phyloP scores from a whole-genome alignment of 2,113 vertebrate species.

The Dromaius novaehollandiae region DNA sequence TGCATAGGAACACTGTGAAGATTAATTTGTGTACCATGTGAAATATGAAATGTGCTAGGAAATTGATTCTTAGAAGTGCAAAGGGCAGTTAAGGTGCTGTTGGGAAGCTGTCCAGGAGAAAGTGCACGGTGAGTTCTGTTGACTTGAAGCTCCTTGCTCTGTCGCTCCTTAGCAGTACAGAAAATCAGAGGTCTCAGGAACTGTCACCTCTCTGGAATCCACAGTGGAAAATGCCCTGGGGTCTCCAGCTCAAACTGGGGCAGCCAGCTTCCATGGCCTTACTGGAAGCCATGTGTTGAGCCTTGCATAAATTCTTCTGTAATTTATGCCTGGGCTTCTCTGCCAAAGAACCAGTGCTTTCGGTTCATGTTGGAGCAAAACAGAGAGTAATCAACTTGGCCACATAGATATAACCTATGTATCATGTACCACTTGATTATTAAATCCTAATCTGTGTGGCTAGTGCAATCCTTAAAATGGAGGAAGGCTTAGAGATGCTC shows the following conservation, averaged over 20 bases:
- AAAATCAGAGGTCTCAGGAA: not conserved
- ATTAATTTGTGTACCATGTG: not conserved
- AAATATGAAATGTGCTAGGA: not conserved
- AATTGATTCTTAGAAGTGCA: not conserved
- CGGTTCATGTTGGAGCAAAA: not conserved
- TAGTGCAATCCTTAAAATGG: not conserved
- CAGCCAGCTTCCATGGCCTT: not conserved
- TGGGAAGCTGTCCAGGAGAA: not conserved
- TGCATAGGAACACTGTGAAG: not conserved
- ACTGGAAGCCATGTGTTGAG: not conserved
- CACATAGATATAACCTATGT: not conserved
- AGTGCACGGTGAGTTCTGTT: not conserved
- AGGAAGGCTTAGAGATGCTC: not conserved
- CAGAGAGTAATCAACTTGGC: not conserved
- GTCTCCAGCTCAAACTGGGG: not conserved
- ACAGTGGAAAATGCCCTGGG: not conserved
- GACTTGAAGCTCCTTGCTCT: not conserved
- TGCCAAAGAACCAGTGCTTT: not conserved
- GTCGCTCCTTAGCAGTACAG: not conserved
- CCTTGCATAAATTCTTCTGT: not conserved
- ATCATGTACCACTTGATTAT: not conserved
- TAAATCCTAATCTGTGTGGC: not conserved
- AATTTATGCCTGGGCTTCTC: not conserved
- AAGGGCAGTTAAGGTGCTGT: not conserved
- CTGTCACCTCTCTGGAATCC: not conserved